Evolutionary conservation across 2,888 invertebrate genomes (phyloP).

Genomic region (Dastarcus helophoroides): DNA sequence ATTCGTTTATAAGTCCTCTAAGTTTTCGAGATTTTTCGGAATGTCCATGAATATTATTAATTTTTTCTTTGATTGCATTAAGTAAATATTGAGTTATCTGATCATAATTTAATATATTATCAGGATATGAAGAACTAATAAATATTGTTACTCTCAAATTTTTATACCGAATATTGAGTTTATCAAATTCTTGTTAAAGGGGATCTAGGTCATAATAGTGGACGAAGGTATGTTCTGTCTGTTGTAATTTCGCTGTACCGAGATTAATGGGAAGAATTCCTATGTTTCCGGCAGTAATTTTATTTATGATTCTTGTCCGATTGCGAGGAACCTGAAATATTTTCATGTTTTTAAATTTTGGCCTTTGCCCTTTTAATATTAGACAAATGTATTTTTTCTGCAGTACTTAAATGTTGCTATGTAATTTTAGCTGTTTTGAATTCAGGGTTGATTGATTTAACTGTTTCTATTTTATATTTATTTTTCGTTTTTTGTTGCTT

Average conservation of each 20-base stretch:
- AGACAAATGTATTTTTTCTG: slow-evolving; percentile 1
- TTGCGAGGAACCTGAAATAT: too few relatives aligned
- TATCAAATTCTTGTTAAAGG: too few relatives aligned
- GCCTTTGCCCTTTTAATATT: neutral
- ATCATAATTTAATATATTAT: neutral
- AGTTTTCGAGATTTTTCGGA: neutral
- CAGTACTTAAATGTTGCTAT: neutral
- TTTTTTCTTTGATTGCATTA: neutral
- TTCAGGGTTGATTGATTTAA: neutral
- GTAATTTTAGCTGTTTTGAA: slow-evolving; percentile 1
- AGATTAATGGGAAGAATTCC: slow-evolving; percentile 8
- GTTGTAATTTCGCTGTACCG: slow-evolving; percentile 6
- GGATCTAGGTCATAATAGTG: too few relatives aligned
- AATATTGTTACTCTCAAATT: too few relatives aligned
- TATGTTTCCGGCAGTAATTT: slow-evolving; percentile 2
- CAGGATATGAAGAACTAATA: too few relatives aligned
- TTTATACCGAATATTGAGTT: too few relatives aligned
- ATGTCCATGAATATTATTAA: neutral
- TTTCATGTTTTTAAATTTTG: neutral
- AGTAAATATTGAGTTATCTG: neutral
- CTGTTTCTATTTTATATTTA: too few relatives aligned
- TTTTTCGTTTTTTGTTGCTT: too few relatives aligned
- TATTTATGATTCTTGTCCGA: slow-evolving; percentile 2
- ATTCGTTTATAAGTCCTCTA: neutral
- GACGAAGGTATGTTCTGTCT: slow-evolving; percentile 4